Conservation (phyloP, 2,797 vertebrate genomes). For the Nothura maculosa region DNA sequence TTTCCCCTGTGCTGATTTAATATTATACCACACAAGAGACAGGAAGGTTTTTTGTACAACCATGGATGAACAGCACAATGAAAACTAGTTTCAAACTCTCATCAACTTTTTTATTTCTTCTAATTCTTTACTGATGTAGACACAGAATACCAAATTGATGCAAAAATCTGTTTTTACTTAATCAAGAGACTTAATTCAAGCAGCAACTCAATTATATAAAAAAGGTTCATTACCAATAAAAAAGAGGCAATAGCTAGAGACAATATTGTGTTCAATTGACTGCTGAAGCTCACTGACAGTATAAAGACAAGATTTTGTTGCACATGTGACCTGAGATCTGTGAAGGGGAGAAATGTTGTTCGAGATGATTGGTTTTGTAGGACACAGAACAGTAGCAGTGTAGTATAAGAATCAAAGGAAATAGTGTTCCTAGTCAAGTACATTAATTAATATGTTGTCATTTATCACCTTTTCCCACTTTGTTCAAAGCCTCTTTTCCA, state of each 20-base stretch:
- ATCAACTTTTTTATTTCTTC: not conserved
- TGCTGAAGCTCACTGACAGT: not conserved
- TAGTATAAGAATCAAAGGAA: not conserved
- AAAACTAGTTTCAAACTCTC: not conserved
- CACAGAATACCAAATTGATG: not conserved
- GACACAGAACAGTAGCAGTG: not conserved
- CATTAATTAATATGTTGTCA: not conserved
- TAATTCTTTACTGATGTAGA: not conserved
- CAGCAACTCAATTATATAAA: not conserved
- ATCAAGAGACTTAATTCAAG: not conserved
- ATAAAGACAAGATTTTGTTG: no score
- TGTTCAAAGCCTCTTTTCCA: not conserved
- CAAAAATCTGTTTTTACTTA: slow-evolving; percentile 30
- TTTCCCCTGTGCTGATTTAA: not conserved
- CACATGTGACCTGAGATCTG: not conserved
- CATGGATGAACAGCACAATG: not conserved
- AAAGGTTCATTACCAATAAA: not conserved
- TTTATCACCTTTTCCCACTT: not conserved
- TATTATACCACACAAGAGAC: not conserved
- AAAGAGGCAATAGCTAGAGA: not conserved
- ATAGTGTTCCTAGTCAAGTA: not conserved
- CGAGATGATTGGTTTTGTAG: not conserved
- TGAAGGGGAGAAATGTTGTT: not conserved
- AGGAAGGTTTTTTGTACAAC: not conserved
- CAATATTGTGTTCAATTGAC: not conserved